Evolutionary conservation across 2,797 vertebrate genomes (phyloP), one percentile per base, ranked within the genome.

Genomic region (Euphonia xanthogaster): DNA sequence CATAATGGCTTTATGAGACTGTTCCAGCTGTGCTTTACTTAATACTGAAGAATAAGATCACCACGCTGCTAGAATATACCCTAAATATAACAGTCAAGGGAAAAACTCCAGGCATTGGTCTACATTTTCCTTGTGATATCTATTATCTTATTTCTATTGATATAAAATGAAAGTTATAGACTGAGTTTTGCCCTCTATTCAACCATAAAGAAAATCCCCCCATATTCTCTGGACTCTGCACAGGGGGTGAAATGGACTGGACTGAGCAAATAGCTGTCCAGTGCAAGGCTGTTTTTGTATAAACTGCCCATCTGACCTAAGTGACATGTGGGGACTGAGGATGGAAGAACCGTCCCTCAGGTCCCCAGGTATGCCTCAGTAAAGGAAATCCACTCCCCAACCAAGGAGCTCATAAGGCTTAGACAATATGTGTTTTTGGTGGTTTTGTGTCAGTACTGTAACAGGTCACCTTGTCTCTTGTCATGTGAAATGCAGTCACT

Each of bases 1-100:
- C 68, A 66, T 90, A 91, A 94, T 82, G 51, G 48, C 54, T 94
- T 94, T 84, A 81, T 78, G 88, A 90, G 91, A 47, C 88, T 96
- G 30, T 95, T 88, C 75, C 92, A 83, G 79, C 67, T 95, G 77
- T 94, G 86, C 90, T 94, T 86, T 81, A 71, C 79, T 90, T 94
- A 90, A 44, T 90, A 83, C 70, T 86, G 91, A 96, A 93, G 88
- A 85, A 22, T 84, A 84, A 92, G 65, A 93, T 74, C 63, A 45
- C 86, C 61, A 73, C 71, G 62, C 74, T 86, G 75, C 53, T 87
- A 44, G 68, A 96, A 86, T 80, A 92, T 83, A 50, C 42, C 92
- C 94, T 95, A 92, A 96, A 92, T 94, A 70, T 88, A 88, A 85
- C 77, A 78, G 74, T 86, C 40, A 80, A 58, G 51, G 62, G 61